Conservation (phyloP, 2,797 vertebrate genomes). For the Mustela erminea region DNA sequence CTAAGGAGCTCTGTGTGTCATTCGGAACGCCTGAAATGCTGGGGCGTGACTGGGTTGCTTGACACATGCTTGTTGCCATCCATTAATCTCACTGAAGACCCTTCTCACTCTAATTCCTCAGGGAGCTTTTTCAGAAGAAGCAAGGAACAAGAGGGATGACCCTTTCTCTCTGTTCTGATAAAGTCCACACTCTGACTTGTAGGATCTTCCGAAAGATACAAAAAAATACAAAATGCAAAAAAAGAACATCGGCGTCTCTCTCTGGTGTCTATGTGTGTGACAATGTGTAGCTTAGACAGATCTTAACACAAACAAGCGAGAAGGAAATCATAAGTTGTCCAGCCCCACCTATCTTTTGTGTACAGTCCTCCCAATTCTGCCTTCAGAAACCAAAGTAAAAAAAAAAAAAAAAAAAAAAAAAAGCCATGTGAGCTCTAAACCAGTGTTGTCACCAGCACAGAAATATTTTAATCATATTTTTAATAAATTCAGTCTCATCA, state of each 20-base stretch:
- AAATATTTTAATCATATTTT: constrained; percentile 23
- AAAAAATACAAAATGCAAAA: not conserved
- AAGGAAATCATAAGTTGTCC: not conserved
- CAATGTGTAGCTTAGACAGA: not conserved
- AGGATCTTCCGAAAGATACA: not conserved
- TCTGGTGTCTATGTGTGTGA: not conserved
- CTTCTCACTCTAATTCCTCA: constrained; percentile 21
- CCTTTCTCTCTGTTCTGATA: not conserved
- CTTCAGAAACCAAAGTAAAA: not conserved
- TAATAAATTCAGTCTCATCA: not conserved
- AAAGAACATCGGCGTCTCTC: not conserved
- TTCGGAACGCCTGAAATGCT: constrained; percentile 15
- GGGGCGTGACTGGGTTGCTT: constrained; percentile 54
- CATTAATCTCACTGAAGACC: constrained; percentile 68
- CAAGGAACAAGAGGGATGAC: not conserved
- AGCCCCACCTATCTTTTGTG: not conserved
- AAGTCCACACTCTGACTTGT: not conserved
- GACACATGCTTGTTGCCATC: not conserved
- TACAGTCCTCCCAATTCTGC: not conserved
- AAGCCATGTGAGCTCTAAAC: not conserved
- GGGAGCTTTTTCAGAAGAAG: constrained; percentile 30
- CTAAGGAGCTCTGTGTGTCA: constrained; percentile 55
- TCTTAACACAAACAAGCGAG: not conserved
- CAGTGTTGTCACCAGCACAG: not conserved
- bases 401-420: too few relatives aligned